phyloP scores from a whole-genome alignment of 2,888 invertebrate genomes.

The Tetragonisca angustula region DNA sequence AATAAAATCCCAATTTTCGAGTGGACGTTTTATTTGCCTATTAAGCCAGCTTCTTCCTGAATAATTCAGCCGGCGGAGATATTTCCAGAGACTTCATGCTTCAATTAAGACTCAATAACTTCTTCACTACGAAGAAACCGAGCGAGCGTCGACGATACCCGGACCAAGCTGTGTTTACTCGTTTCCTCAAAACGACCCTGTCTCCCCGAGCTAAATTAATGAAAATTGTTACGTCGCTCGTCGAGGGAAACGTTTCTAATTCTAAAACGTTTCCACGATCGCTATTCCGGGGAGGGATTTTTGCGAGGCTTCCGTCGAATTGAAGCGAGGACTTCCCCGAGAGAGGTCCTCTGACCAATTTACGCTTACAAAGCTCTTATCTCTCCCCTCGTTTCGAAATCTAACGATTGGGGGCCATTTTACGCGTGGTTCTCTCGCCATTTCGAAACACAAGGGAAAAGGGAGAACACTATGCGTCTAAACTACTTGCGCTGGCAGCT shows the following conservation, averaged over 20 bases:
- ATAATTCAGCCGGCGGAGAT: not conserved
- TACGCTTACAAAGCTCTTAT: constrained; percentile 11
- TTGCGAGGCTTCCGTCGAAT: constrained; percentile 26
- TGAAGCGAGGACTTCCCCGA: constrained; percentile 1
- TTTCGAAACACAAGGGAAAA: not conserved
- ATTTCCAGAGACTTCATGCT: not conserved
- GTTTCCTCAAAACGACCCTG: constrained; percentile 15
- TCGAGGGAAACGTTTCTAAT: constrained; percentile 38
- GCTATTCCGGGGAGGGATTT: constrained; percentile 44
- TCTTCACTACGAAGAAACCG: not conserved
- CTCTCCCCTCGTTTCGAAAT: not conserved
- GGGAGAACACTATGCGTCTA: not conserved
- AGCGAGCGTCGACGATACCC: constrained; percentile 1
- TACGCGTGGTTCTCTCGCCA: too few relatives aligned
- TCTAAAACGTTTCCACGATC: too few relatives aligned
- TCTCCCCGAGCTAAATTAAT: constrained; percentile 38
- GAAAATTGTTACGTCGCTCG: constrained; percentile 42
- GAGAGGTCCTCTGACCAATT: constrained; percentile 29
- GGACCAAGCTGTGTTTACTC: constrained; percentile 13
- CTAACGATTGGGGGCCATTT: not conserved
- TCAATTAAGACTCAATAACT: constrained; percentile 20
- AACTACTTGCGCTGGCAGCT: too few relatives aligned
- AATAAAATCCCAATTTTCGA: not conserved
- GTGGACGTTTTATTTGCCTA: not conserved
- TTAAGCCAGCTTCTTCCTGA: not conserved